Evolutionary conservation across 2,113 vertebrate species (phyloP), one percentile per base, ranked within the genome.

Genomic region (Progne subis): DNA sequence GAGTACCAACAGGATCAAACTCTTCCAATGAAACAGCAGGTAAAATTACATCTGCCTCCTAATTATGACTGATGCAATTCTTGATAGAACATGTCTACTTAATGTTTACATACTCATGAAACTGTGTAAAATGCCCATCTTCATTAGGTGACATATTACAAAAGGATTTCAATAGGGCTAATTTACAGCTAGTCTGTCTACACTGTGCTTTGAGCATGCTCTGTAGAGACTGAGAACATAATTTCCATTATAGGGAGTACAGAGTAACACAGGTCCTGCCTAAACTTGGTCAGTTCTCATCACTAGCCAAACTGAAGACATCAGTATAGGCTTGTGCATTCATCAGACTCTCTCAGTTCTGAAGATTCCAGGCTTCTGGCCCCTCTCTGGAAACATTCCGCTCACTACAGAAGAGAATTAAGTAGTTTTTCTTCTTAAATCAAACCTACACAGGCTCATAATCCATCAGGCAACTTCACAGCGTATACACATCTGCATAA

Each of bases 391-490:
- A 95, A 95, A 84, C n/a, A 57, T 92, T 92, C 68, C n/a, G 21
- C 78, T 88, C 90, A 86, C 88, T 64, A 53, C 7, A 0, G 78
- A 83, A 83, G 59, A 90, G 67, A 96, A 94, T 96, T 94, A 94
- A 88, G 71, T 90, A 75, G 91, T 68, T 96, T 96, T 95, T 65
- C 59, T 77, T 92, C 95, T 90, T 78, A 96, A 95, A 95, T 94
- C 93, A 96, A 95, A 96, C 93, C 82, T 97, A 88, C 96, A 90
- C 52, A 79, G 74, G 65, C 80, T 93, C 17, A 0, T 96, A 76
- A 96, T 96, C 92, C 95, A 97, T 88, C 93, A 86, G 90, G 90
- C 96, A 96, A 97, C 96, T 97, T 95, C 91, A 90, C 53, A 46
- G 94, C 32, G 28, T 93, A 94, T 61, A 95, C 96, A 94, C 97